Percentiles rank a stretch among this genome's conserved stretches.
Evolutionary conservation across 2,888 invertebrate species (phyloP).

Genomic region (Euproctis similis): DNA sequence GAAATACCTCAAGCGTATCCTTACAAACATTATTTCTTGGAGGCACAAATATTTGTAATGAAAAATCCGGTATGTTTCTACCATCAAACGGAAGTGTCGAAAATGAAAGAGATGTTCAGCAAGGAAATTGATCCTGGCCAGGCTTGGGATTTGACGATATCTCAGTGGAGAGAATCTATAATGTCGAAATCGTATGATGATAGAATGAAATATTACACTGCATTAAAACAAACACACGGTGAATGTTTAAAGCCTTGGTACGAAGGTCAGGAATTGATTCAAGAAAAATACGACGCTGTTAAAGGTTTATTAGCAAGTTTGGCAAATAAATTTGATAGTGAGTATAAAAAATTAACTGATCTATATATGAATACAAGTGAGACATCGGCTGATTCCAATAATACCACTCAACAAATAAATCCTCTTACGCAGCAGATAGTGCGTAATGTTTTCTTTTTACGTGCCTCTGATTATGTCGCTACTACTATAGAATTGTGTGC

Average conservation of each 20-base stretch:
- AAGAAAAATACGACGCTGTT: constrained; percentile 45
- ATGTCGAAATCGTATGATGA: constrained; percentile 50
- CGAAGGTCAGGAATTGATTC: constrained; percentile 41
- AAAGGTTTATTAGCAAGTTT: constrained; percentile 40
- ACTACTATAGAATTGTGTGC: constrained; percentile 45
- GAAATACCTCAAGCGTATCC: constrained; percentile 45
- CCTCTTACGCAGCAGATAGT: constrained; percentile 17
- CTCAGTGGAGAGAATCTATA: constrained; percentile 52
- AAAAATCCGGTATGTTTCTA: constrained; percentile 63
- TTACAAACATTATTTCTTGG: constrained; percentile 50
- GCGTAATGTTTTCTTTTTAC: constrained; percentile 44
- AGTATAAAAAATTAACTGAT: constrained; percentile 29
- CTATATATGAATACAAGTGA: not conserved
- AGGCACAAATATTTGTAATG: constrained; percentile 57
- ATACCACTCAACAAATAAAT: constrained; percentile 7
- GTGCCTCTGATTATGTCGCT: constrained; percentile 42
- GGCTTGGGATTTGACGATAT: constrained; percentile 53
- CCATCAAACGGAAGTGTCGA: constrained; percentile 57
- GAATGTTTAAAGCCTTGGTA: constrained; percentile 52
- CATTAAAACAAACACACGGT: constrained; percentile 38
- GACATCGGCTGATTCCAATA: not conserved
- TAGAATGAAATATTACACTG: constrained; percentile 49
- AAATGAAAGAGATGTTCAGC: constrained; percentile 40
- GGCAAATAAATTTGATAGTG: constrained; percentile 47
- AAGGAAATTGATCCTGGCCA: constrained; percentile 37